Conservation (phyloP, 2,113 vertebrate genomes). For the Cnemophilus loriae region DNA sequence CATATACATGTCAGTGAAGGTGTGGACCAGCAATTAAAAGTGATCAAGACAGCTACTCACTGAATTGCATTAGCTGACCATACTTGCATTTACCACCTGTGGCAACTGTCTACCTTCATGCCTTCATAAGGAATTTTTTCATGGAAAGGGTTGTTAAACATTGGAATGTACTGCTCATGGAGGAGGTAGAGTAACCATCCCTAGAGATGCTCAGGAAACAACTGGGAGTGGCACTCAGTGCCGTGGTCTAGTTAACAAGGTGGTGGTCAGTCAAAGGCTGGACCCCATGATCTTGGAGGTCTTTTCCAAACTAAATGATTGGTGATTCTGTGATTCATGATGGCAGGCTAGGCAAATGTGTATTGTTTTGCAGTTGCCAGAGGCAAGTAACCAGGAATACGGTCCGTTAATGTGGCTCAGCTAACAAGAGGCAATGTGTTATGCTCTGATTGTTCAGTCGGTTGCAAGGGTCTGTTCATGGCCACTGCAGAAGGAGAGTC, state of each 20-base stretch:
- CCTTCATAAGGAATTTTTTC: background rate
- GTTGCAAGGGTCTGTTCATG: background rate
- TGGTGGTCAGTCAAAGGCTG: background rate
- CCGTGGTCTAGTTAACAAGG: background rate
- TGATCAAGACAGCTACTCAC: background rate
- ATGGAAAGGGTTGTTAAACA: background rate
- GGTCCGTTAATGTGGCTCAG: fast-evolving
- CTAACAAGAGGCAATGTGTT: background rate
- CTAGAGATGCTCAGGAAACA: background rate
- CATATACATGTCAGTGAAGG: background rate
- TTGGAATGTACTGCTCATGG: background rate
- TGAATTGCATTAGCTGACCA: background rate
- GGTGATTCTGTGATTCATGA: background rate
- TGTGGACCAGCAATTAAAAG: background rate
- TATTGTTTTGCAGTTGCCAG: background rate
- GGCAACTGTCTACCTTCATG: background rate
- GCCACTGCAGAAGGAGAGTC: background rate
- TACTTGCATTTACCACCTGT: background rate
- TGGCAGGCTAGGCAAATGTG: background rate
- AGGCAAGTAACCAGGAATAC: background rate
- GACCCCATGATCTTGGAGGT: background rate
- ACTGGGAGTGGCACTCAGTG: background rate
- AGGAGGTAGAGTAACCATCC: too few species aligned
- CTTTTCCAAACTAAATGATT: background rate
- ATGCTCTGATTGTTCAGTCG: fast-evolving